Base-by-base conservation (phyloP, 1,140 invertebrate species). In the Globodera rostochiensis region DNA sequence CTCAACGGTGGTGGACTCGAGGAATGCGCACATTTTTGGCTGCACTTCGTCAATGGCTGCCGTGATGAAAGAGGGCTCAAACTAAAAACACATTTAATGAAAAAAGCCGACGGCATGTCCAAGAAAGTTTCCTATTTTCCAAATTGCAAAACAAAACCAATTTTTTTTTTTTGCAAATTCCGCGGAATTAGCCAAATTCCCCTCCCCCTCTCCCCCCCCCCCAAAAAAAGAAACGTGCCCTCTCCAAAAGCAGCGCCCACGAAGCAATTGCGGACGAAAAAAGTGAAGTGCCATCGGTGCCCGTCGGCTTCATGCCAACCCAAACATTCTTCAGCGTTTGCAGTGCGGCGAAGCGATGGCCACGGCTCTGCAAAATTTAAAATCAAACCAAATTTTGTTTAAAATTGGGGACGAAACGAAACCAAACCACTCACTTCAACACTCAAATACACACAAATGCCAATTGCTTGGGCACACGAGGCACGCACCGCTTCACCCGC, bases 361-460 rank as follows among this genome's bases (percentile, higher is more conserved):
- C 25, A 13, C 70, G 53, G 21, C 77, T 71, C 77, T 78, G 13
- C 19, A 13, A 25, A 69, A 77, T 67, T 67, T 25, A 25, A 25
- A 25, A 25, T 25, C 9, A 36, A 78, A 7, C 13, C 15, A 21
- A 57, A 50, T 4, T 49, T 74, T 74, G 7, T 7, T 74, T 9
- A 1, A 13, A 66, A 36, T 36, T 25, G 25, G 2, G 36, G 36
- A 36, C 36, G 1, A 36, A 4, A 0, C 49, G 0, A 25, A 25
- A 25, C 53, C 49, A 7, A 11, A 21, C 15, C 50, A 46, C 50
- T 66, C 46, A 74, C 84, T 36, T 85, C 86, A 84, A 75, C 46
- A 15, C 84, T 85, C 19, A 85, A 79, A 73, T 86, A 85, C 49
- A 79, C 84, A 60, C 85, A 86, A 67, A 87, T 50, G 6, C 84